Base-by-base conservation (phyloP, 2,113 vertebrate species). In the Calyptomena viridis region DNA sequence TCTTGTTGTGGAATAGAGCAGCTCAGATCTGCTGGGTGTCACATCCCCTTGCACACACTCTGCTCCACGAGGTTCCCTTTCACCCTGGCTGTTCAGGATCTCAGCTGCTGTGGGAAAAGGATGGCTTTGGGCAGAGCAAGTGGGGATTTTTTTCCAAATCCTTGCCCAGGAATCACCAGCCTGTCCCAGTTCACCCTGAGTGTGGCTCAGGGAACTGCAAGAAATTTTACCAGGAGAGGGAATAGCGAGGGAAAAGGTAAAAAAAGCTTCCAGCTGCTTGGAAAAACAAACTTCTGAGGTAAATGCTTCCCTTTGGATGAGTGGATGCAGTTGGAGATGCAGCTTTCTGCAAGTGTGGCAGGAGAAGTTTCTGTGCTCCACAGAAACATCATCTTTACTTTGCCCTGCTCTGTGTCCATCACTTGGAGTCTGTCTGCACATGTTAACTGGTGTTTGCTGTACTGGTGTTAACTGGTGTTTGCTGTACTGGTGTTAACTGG, bases 401-500 rank as follows among this genome's bases (percentile, higher is more conserved):
- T 73, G 27, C 53, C 44, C 40, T 8, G 6, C 18, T 66, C 39
- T 35, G 19, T 39, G 24, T 40, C 47, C 12, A 0, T 24, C 18
- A 14, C 50, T 15, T 60, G 76, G 27, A 55, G 1, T 23, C 74
- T 74, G 20, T 31, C 64, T 83, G 27, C 22, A 9, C 0, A 0
- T 7, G 16, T 23, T 59, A 17, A 19, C 14, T 1, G 2, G 8
- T 11, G 2, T 22, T n/a, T n/a, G n/a, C n/a, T n/a, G n/a, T n/a
- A n/a, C n/a, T n/a, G n/a, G n/a, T n/a, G n/a, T n/a, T n/a, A n/a
- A n/a, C 5, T 2, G 22, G 3, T 11, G 74, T 42, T n/a, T n/a
- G n/a, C n/a, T n/a, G n/a, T n/a, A n/a, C n/a, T n/a, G n/a, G 0
- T 7, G 16, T 23, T 59, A 16, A 18, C 12, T 1, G 2, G 7